These are phyloP conservation scores for Tenthredo scrophulariae DNA, from an alignment of 2,888 invertebrate species.

Conservation along the genomic window DNA sequence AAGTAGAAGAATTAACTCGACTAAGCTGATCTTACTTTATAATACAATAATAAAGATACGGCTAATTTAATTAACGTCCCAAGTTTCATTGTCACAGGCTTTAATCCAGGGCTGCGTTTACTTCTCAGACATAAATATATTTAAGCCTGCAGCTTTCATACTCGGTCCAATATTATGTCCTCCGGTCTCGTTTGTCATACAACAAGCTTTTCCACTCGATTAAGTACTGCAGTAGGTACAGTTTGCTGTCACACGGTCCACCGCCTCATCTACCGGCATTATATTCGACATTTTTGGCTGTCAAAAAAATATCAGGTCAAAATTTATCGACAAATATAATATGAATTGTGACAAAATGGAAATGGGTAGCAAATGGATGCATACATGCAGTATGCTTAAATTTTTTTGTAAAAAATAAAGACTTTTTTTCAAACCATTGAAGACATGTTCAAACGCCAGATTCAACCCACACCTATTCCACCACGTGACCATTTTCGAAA, in stretches of 20 bases:
- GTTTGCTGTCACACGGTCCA: background rate
- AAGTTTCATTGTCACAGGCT: background rate
- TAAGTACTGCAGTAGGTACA: background rate
- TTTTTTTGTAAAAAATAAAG: no score
- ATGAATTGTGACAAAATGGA: background rate
- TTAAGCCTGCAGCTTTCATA: background rate
- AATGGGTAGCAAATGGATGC: background rate
- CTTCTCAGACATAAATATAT: background rate
- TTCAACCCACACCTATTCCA: no score
- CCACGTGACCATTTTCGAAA: no score
- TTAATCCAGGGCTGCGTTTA: background rate
- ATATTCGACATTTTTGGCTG: background rate
- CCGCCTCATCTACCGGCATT: background rate
- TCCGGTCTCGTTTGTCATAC: background rate
- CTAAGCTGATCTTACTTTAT: constrained; percentile 10
- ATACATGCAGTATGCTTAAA: background rate
- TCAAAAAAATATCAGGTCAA: background rate
- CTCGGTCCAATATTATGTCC: background rate
- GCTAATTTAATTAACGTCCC: background rate
- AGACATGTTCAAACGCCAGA: no score
- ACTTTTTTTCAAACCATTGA: no score
- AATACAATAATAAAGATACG: constrained; percentile 11
- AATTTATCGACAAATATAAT: background rate
- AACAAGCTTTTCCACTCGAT: constrained; percentile 18
- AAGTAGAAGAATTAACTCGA: background rate